Evolutionary conservation across 2,113 vertebrate species (phyloP).

Genomic region (Corythornis vintsioides): DNA sequence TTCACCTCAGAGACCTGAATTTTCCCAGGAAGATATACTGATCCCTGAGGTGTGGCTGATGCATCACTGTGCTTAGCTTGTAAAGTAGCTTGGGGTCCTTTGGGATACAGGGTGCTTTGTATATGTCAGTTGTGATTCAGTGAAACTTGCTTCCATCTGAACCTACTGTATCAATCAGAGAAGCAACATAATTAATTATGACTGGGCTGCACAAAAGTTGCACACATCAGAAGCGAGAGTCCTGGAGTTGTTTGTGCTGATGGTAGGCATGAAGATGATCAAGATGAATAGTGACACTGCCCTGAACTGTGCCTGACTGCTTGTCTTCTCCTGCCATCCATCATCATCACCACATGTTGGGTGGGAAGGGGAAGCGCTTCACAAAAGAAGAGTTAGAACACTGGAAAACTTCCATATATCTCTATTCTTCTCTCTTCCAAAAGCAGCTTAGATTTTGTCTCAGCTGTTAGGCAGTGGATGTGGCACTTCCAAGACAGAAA

Average conservation of each 20-base stretch:
- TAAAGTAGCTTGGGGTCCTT: background rate
- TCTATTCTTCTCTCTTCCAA: background rate
- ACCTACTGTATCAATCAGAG: conserved; percentile 23
- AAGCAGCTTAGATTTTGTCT: background rate
- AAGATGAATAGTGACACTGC: conserved; percentile 31
- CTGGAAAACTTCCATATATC: background rate
- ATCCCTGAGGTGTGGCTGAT: background rate
- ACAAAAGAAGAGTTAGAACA: background rate
- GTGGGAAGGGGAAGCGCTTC: background rate
- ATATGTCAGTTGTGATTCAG: conserved; percentile 23
- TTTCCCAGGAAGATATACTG: background rate
- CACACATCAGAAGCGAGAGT: background rate
- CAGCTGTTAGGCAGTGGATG: background rate
- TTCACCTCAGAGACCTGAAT: background rate
- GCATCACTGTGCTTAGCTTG: background rate
- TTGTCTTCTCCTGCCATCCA: conserved; percentile 24
- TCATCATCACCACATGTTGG: background rate
- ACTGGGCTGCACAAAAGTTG: conserved; percentile 22
- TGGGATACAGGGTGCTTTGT: conserved; percentile 29
- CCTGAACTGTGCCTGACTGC: conserved; percentile 25
- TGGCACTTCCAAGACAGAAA: background rate
- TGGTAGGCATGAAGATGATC: background rate
- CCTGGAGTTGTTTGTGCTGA: background rate
- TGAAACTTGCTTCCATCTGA: background rate
- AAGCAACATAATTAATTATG: background rate